Evolutionary conservation across 2,113 vertebrate genomes (phyloP).

Genomic region (Excalfactoria chinensis): DNA sequence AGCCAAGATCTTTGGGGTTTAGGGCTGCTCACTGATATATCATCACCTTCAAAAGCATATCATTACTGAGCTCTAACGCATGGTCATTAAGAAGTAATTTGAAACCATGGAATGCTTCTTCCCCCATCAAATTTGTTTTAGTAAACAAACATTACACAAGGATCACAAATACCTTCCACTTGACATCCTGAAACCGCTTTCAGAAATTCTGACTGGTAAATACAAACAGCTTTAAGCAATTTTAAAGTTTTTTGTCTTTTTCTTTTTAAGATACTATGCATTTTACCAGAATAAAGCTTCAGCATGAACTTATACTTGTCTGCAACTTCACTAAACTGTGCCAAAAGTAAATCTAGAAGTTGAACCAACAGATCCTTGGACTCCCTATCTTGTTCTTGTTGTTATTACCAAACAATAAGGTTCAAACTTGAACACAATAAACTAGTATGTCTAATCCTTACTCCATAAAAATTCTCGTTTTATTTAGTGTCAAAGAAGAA

Average conservation of each 20-base stretch:
- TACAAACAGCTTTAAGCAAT: not conserved
- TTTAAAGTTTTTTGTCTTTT: not conserved
- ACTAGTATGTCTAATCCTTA: not conserved
- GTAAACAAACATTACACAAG: not conserved
- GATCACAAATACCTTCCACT: not conserved
- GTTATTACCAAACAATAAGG: accelerated
- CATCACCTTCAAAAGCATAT: not conserved
- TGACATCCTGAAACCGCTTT: not conserved
- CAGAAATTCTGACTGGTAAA: not conserved
- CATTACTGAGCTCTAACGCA: not conserved
- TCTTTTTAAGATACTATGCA: not conserved
- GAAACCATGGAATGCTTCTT: not conserved
- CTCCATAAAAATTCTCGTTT: not conserved
- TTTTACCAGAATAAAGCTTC: not conserved
- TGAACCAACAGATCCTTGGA: not conserved
- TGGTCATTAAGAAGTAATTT: not conserved
- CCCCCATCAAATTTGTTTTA: not conserved
- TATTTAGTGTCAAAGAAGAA: not conserved
- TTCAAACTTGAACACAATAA: not conserved
- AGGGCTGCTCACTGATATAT: not conserved
- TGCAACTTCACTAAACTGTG: not conserved
- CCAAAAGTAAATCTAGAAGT: not conserved
- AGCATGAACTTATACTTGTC: not conserved
- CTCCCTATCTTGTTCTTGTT: not conserved
- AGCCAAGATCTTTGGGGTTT: not conserved